These are phyloP conservation scores for Drosophila novamexicana DNA, from an alignment of 1,140 invertebrate species.

Conservation along the genomic window DNA sequence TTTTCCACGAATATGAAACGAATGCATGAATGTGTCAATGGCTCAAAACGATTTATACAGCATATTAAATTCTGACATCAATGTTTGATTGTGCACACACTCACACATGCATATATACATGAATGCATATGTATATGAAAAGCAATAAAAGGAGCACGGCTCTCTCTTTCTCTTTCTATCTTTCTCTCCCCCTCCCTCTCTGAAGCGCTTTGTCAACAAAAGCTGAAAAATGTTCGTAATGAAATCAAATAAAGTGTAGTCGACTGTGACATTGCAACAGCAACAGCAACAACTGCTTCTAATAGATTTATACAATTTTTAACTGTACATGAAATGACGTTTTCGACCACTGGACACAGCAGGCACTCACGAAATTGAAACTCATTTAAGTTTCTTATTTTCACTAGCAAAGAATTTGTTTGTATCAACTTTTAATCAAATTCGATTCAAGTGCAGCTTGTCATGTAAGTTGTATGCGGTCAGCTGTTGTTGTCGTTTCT, in stretches of 20 bases:
- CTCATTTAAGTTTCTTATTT: constrained; percentile 65
- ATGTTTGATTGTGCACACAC: constrained; percentile 70
- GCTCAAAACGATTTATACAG: constrained; percentile 82
- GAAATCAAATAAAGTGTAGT: constrained; percentile 61
- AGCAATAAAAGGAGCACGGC: constrained; percentile 46
- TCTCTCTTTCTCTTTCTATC: constrained; percentile 23
- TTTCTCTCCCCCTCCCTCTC: not conserved
- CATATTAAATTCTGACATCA: constrained; percentile 83
- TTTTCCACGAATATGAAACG: constrained; percentile 67
- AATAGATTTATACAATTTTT: constrained; percentile 67
- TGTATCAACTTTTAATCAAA: constrained; percentile 36
- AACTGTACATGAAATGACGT: constrained; percentile 52
- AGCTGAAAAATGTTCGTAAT: constrained; percentile 60
- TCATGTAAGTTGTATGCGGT: constrained; percentile 12
- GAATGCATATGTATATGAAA: constrained; percentile 25
- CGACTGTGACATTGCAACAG: constrained; percentile 48
- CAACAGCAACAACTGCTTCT: constrained; percentile 51
- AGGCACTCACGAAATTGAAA: constrained; percentile 60
- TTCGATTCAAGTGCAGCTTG: constrained; percentile 55
- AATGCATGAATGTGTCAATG: constrained; percentile 81
- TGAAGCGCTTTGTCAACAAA: constrained; percentile 43
- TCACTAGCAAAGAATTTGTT: constrained; percentile 32
- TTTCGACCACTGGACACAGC: constrained; percentile 19
- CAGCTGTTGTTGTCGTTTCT: not conserved
- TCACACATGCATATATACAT: not conserved